A percentile compares a stretch with the other conserved stretches of the same genome.
phyloP scores from a whole-genome alignment of 2,888 invertebrate species.

The Gnatocerus cornutus region DNA sequence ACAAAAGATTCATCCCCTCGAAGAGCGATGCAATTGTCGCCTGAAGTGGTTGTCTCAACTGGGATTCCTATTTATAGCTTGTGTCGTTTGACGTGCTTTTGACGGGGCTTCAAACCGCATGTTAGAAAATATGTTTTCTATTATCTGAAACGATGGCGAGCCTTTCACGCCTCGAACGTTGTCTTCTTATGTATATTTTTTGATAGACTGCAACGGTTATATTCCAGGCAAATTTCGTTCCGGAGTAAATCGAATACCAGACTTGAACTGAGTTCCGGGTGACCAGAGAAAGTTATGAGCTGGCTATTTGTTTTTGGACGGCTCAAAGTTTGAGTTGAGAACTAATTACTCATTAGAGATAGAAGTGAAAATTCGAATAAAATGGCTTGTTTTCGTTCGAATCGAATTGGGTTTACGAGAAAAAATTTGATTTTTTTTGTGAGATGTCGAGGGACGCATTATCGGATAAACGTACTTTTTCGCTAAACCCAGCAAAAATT shows the following conservation, averaged over 20 bases:
- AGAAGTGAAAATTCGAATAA: no score
- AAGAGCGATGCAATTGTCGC: constrained; percentile 47
- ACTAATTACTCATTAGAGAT: no score
- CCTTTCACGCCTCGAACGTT: constrained; percentile 22
- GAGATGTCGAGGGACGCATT: no score
- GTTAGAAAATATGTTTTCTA: constrained; percentile 49
- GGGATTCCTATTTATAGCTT: constrained; percentile 47
- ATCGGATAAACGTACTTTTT: no score
- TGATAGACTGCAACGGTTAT: constrained; percentile 18
- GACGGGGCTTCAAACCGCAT: constrained; percentile 44
- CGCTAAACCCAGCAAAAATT: no score
- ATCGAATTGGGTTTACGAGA: no score
- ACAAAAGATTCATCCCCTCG: constrained; percentile 44
- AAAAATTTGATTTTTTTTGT: no score
- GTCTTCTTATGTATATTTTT: constrained; percentile 42
- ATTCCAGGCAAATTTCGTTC: constrained; percentile 15
- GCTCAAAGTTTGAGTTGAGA: no score
- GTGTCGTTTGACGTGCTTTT: constrained; percentile 47
- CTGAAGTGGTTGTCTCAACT: constrained; percentile 49
- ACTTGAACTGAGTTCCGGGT: constrained; percentile 13
- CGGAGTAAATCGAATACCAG: constrained; percentile 22
- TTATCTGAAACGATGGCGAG: constrained; percentile 41
- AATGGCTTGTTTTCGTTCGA: no score
- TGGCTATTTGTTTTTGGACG: no score
- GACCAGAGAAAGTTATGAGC: neutral